A percentile compares a stretch with the other conserved stretches of the same genome.
Evolutionary conservation across 2,888 invertebrate genomes (phyloP).

Genomic region (Drosophila cognata): DNA sequence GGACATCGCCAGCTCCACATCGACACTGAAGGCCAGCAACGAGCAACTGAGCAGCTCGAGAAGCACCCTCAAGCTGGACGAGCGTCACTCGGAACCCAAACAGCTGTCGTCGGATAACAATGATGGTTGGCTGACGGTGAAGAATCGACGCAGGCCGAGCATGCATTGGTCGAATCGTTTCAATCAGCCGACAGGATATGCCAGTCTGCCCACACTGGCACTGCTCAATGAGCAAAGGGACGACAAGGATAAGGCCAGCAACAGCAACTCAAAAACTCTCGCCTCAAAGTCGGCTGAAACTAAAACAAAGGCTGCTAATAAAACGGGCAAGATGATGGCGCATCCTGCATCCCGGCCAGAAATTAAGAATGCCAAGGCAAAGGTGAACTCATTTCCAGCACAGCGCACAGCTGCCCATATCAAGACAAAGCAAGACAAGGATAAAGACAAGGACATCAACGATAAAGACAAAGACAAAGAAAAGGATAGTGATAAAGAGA

Average conservation of each 20-base stretch:
- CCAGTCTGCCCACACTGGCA: constrained; percentile 91
- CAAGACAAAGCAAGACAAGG: constrained; percentile 51
- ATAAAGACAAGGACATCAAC: constrained; percentile 47
- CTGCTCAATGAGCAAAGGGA: constrained; percentile 83
- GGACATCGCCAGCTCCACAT: constrained; percentile 84
- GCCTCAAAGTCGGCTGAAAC: not conserved
- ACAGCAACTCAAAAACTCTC: not conserved
- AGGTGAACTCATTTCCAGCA: constrained; percentile 82
- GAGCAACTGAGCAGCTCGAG: constrained; percentile 82
- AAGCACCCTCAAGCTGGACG: constrained; percentile 68
- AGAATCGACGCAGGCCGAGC: constrained; percentile 89
- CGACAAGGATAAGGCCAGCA: constrained; percentile 76
- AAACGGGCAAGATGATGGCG: constrained; percentile 35
- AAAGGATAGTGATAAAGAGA: constrained; percentile 23
- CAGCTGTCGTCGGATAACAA: constrained; percentile 81
- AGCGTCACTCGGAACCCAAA: constrained; percentile 82
- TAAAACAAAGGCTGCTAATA: constrained; percentile 33
- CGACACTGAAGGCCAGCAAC: constrained; percentile 84
- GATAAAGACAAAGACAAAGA: constrained; percentile 22
- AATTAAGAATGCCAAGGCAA: constrained; percentile 84
- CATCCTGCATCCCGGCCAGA: constrained; percentile 73
- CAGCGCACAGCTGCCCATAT: constrained; percentile 44
- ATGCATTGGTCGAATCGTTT: constrained; percentile 91
- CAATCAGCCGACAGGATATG: constrained; percentile 93
- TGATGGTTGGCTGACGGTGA: constrained; percentile 96